Conservation (phyloP, 2,888 invertebrate species). For the Tinea trinotella region DNA sequence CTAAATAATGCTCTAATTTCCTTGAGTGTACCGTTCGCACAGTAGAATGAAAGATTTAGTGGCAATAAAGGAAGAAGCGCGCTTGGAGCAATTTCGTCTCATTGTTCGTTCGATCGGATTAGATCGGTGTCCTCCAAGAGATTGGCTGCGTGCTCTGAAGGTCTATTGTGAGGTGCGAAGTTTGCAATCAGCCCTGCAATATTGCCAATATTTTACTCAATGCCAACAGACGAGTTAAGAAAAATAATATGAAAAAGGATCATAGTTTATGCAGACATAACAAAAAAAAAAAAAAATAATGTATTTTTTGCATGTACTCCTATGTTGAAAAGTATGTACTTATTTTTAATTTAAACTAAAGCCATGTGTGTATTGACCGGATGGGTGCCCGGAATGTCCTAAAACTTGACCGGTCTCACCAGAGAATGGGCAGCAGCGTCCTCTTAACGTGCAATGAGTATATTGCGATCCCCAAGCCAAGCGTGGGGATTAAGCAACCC, state of each 20-base stretch:
- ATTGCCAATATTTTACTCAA: background rate
- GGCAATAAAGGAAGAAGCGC: slow-evolving; percentile 62
- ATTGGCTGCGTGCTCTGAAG: slow-evolving; percentile 4
- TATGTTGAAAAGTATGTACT: too few relatives aligned
- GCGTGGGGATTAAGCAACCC: too few relatives aligned
- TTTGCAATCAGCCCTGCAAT: slow-evolving; percentile 10
- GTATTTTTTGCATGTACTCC: too few relatives aligned
- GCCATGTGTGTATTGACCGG: too few relatives aligned
- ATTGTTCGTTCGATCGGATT: slow-evolving; percentile 46
- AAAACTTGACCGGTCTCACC: too few relatives aligned
- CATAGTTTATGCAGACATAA: too few relatives aligned
- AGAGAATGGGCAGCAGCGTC: too few relatives aligned
- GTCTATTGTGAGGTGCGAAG: slow-evolving; percentile 6
- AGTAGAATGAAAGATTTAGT: slow-evolving; percentile 59
- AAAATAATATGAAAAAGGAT: background rate
- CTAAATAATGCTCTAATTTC: background rate
- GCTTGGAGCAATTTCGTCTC: slow-evolving; percentile 49
- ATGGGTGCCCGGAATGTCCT: too few relatives aligned
- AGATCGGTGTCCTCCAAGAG: slow-evolving; percentile 26
- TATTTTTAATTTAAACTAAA: too few relatives aligned
- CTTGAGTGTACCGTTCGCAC: background rate
- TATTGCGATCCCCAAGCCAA: too few relatives aligned
- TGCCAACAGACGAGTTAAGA: background rate
- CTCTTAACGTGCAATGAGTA: too few relatives aligned
- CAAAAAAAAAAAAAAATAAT: too few relatives aligned